Percentiles rank a stretch among this genome's conserved stretches.
Evolutionary conservation across 2,888 invertebrate species (phyloP).

Genomic region (Amorpha juglandis): DNA sequence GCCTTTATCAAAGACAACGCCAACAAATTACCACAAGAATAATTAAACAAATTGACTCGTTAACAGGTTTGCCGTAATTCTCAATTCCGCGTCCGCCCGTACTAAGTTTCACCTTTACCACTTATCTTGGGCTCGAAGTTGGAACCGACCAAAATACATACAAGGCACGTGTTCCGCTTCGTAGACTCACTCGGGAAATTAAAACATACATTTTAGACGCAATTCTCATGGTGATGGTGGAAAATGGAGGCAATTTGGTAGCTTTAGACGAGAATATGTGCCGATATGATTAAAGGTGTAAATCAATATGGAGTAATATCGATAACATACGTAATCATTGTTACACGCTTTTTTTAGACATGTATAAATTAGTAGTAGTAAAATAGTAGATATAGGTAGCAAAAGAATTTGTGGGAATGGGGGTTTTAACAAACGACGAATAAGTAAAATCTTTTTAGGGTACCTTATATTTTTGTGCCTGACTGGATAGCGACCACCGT

Average conservation of each 20-base stretch:
- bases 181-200: slow-evolving; percentile 30
- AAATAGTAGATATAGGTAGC: too few relatives aligned
- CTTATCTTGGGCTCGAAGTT: slow-evolving; percentile 27
- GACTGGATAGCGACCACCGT: too few relatives aligned
- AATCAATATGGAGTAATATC: not conserved
- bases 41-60: slow-evolving; percentile 3
- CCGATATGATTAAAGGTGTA: not conserved
- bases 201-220: slow-evolving; percentile 29
- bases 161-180: slow-evolving; percentile 28
- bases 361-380: too few relatives aligned
- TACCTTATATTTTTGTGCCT: too few relatives aligned
- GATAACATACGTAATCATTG: not conserved
- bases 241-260: slow-evolving; percentile 20
- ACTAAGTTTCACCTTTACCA: slow-evolving; percentile 24
- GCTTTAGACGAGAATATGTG: not conserved
- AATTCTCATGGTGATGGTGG: slow-evolving; percentile 18
- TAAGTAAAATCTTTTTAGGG: too few relatives aligned
- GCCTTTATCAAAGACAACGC: not conserved
- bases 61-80: slow-evolving; percentile 2
- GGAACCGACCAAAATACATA: slow-evolving; percentile 30
- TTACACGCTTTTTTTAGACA: too few relatives aligned
- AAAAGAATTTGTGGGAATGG: too few relatives aligned
- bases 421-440: too few relatives aligned
- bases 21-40: slow-evolving; percentile 4
- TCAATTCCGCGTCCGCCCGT: not conserved